Evolutionary conservation across 2,113 vertebrate genomes (phyloP), one percentile per base, ranked within the genome.

Genomic region (Myiozetetes cayanensis): DNA sequence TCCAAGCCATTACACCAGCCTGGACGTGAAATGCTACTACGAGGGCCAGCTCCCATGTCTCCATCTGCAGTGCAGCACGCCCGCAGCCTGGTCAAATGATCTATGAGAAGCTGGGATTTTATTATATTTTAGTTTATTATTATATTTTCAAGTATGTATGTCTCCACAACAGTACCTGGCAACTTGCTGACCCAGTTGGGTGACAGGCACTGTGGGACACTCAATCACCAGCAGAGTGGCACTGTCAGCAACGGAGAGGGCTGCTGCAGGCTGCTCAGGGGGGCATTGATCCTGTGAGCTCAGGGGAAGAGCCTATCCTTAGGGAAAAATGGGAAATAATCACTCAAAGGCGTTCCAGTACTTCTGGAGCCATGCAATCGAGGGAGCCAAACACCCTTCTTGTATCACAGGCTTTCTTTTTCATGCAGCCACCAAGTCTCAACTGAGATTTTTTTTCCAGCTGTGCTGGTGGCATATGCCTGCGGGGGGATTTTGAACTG

Each of bases 281-380:
- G 55, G 47, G 31, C 2, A 1, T 31, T 0, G 6, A 28, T 53
- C 43, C 68, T n/a, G 14, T 49, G 63, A 86, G 44, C 37, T 44
- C 31, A 47, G 55, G 28, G 24, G 20, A 85, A 63, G 15, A 80
- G 41, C 3, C 6, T 27, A 15, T 91, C 81, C 55, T 56, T 8
- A 15, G 41, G 47, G 39, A 50, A 30, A 44, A 43, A 44, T 0
- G 23, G 28, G 63, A 80, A 88, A 84, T 65, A 33, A 16, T 63
- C 8, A 6, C 71, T 74, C 56, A 59, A 12, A 76, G 35, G 43
- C 73, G 55, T 2, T 2, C 14, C 0, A 0, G 47, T 65, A 71
- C 50, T 50, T 62, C 55, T 39, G 61, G 43, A 87, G 37, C 61
- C 63, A 77, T 0, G 0, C 0, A 0, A 47, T 21, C 53, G 33